These are phyloP conservation scores for Sylvia atricapilla DNA, from an alignment of 2,113 vertebrate genomes.

Conservation along the genomic window DNA sequence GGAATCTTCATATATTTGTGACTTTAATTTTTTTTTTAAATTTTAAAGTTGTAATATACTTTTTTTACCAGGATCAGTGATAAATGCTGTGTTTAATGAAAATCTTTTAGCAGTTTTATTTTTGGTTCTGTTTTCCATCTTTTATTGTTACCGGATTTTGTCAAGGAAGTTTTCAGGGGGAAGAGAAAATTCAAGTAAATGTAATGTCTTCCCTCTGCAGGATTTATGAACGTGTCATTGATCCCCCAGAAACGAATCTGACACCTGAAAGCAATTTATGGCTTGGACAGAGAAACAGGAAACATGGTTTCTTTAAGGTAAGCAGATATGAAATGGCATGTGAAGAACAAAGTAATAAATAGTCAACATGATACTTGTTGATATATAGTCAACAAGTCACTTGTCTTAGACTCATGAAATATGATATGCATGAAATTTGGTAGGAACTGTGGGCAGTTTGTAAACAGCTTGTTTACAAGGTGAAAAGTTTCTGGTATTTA, in stretches of 20 bases:
- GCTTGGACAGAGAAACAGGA: slow-evolving; percentile 93
- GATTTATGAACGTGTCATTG: slow-evolving; percentile 94
- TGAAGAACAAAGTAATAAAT: background rate
- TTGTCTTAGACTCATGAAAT: background rate
- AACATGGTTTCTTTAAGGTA: slow-evolving; percentile 96
- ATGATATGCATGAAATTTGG: background rate
- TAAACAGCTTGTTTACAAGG: background rate
- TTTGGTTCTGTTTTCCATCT: background rate
- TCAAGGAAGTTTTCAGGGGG: background rate
- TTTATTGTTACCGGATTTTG: background rate
- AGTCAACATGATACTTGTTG: background rate
- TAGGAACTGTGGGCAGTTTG: background rate
- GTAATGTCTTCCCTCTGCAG: slow-evolving; percentile 70
- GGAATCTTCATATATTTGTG: background rate
- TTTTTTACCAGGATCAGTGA: background rate
- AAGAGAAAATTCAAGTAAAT: background rate
- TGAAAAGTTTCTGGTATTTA: background rate
- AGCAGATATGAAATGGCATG: background rate
- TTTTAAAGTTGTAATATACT: background rate
- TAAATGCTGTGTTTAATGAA: background rate
- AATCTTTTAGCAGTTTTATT: fast-evolving
- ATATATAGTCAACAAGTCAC: background rate
- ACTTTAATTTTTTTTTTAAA: background rate
- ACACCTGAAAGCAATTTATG: slow-evolving; percentile 87
- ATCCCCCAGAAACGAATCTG: slow-evolving; percentile 88